Conservation (phyloP, 2,888 invertebrate species). For the Tipula vernalis region DNA sequence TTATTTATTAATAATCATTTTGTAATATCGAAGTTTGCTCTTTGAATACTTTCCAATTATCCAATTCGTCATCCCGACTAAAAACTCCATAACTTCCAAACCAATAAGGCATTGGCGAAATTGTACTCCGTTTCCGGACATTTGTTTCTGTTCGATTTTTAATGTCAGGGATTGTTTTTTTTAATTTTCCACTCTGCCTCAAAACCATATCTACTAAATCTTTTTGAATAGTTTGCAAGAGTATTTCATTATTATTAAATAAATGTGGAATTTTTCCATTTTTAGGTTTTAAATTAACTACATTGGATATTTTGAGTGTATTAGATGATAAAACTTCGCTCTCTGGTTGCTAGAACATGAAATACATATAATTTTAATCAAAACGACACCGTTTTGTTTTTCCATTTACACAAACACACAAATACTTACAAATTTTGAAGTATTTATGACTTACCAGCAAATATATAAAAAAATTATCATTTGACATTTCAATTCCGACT, state of each 20-base stretch:
- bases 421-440: no score
- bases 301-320: neutral
- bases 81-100: neutral
- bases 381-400: neutral
- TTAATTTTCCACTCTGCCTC: neutral
- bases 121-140: neutral
- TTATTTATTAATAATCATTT: neutral
- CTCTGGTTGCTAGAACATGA: neutral
- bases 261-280: neutral
- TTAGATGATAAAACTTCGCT: neutral
- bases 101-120: neutral
- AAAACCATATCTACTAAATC: neutral
- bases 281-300: neutral
- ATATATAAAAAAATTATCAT: neutral
- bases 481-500: neutral
- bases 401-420: no score
- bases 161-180: neutral
- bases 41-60: neutral
- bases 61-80: neutral
- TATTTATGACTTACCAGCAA: neutral
- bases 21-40: neutral
- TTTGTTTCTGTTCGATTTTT: neutral
- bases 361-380: neutral
- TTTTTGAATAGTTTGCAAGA: neutral
- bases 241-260: neutral